Percentiles rank a stretch among this genome's conserved stretches.
Conservation (phyloP, 2,113 vertebrate species). For the Pterophyllum scalare region DNA sequence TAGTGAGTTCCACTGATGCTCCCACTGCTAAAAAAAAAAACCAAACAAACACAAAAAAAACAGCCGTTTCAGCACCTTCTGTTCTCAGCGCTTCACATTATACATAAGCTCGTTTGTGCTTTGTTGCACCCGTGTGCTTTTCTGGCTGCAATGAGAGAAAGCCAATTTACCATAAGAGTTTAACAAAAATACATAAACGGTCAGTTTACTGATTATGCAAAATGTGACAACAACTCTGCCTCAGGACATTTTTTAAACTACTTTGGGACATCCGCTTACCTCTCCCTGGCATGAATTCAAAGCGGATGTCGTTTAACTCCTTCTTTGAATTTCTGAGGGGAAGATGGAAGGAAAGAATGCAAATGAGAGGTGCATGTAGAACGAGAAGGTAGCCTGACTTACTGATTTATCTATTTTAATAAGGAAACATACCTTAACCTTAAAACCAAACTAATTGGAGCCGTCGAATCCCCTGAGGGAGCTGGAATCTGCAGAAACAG, state of each 20-base stretch:
- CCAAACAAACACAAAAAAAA: background rate
- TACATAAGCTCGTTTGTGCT: background rate
- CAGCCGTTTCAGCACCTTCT: background rate
- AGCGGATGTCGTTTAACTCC: conserved; percentile 98
- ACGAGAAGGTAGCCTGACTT: background rate
- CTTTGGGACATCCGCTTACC: conserved; percentile 77
- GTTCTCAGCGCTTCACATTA: background rate
- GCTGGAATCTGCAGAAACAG: conserved; percentile 73
- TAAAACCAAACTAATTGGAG: conserved; percentile 94
- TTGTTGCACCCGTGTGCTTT: background rate
- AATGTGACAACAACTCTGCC: background rate
- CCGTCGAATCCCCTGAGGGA: conserved; percentile 78
- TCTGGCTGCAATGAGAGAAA: background rate
- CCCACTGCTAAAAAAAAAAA: background rate
- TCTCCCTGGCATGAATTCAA: conserved; percentile 98
- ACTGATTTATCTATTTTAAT: background rate
- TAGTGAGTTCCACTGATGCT: background rate
- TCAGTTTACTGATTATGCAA: background rate
- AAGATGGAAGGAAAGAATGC: conserved; percentile 18
- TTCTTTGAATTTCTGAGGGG: conserved; percentile 94
- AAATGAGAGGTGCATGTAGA: background rate
- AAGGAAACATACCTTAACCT: conserved; percentile 88
- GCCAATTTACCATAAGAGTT: background rate
- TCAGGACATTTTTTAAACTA: background rate
- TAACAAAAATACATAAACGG: background rate